Conservation (phyloP, 1,140 invertebrate genomes). For the Amyelois transitella region DNA sequence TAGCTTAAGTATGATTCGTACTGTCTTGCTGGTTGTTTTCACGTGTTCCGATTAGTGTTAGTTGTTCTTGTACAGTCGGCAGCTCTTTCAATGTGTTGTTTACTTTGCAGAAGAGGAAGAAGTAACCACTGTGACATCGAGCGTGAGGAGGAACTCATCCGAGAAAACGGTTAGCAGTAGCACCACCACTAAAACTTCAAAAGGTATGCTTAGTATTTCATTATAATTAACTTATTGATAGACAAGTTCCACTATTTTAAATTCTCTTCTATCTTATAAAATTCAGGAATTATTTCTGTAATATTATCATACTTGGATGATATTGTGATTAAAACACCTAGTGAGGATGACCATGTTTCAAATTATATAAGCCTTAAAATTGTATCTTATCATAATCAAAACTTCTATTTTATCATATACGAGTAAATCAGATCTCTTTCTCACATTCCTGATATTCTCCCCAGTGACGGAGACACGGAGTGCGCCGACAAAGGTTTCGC, state of each 20-base stretch:
- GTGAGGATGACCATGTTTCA: too few relatives aligned
- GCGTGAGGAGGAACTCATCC: conserved; percentile 62
- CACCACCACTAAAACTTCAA: conserved; percentile 58
- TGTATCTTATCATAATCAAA: too few relatives aligned
- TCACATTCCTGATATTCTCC: background rate
- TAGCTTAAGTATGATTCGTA: conserved; percentile 59
- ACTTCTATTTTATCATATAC: too few relatives aligned
- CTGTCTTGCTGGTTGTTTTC: conserved; percentile 60
- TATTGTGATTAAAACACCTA: too few relatives aligned
- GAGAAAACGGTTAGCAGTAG: conserved; percentile 65
- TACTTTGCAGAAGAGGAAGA: conserved; percentile 60
- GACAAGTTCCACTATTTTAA: background rate
- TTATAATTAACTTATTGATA: background rate
- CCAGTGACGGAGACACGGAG: conserved; percentile 78
- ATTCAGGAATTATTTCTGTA: too few relatives aligned
- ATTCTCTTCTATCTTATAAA: too few relatives aligned
- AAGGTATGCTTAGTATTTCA: conserved; percentile 32
- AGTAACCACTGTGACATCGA: conserved; percentile 65
- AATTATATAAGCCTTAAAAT: too few relatives aligned
- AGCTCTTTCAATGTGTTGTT: background rate
- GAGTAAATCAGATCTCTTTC: too few relatives aligned
- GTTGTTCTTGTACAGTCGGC: background rate
- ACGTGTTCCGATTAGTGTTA: conserved; percentile 42
- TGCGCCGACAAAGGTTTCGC: conserved; percentile 83
- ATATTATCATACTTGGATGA: too few relatives aligned